Evolutionary conservation across 1,140 invertebrate genomes (phyloP), one percentile per base, ranked within the genome.

Genomic region (Eubasilissa regina): DNA sequence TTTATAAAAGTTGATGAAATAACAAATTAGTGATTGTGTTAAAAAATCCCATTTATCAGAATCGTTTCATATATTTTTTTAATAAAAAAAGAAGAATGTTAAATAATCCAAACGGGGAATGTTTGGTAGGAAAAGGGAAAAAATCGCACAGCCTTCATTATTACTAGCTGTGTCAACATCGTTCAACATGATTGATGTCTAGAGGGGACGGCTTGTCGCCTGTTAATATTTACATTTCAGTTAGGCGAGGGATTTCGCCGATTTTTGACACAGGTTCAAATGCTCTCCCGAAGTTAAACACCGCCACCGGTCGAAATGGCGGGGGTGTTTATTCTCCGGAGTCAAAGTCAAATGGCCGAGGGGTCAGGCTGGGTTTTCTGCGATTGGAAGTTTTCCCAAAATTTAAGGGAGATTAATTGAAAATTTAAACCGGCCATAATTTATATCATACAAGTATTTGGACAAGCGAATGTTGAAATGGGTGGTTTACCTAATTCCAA

Each of bases 381-480:
- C 48, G 48, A 51, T 51, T 51, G 48, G n/a, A 51, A 51, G 48
- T 51, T 51, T 15, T 12, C 11, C 11, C 11, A 8, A 51, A 13
- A 51, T 51, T 51, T 51, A 12, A 35, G 48, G 48, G 48, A 51
- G n/a, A 51, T 51, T 51, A 51, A 51, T 51, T 15, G 48, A 51
- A 15, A 51, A 35, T 35, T 35, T 35, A 35, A 1, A 35, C 25
- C 25, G 25, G 6, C 25, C 25, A 35, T 35, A 35, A 35, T 35
- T 35, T 35, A 35, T 35, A 35, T 35, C 25, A 6, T 35, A 35
- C 25, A 35, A 35, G 25, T 35, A 6, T 35, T 35, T 35, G 25
- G 25, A 35, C 25, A 35, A 35, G 25, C 25, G 25, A 35, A 35
- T 35, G 25, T 35, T 35, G 25, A 6, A 35, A 35, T 6, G 6